These are phyloP conservation scores for Thelaira solivaga DNA, from an alignment of 2,888 invertebrate species.

Conservation along the genomic window DNA sequence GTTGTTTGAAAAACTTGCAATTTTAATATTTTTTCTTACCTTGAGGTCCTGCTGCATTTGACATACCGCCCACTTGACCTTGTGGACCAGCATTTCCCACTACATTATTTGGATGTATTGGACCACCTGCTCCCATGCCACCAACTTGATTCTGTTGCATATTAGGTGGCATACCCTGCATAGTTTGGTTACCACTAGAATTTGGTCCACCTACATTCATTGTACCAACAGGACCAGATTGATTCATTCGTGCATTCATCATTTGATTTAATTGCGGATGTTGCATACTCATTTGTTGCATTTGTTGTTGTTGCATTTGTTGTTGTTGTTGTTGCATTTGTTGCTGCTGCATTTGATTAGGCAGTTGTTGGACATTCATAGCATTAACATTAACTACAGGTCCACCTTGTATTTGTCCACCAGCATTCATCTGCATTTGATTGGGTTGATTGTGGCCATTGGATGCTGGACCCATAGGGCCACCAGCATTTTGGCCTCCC, in stretches of 20 bases:
- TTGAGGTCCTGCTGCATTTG: slow-evolving; percentile 70
- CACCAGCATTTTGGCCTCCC: slow-evolving; percentile 60
- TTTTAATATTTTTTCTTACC: too few relatives aligned
- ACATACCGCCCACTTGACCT: slow-evolving; percentile 68
- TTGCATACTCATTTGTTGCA: slow-evolving; percentile 73
- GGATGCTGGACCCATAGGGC: slow-evolving; percentile 71
- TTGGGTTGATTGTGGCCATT: slow-evolving; percentile 73
- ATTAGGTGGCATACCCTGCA: slow-evolving; percentile 73
- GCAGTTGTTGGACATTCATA: slow-evolving; percentile 55
- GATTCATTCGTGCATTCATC: slow-evolving; percentile 78
- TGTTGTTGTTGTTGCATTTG: slow-evolving; percentile 35
- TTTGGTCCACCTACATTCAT: slow-evolving; percentile 71
- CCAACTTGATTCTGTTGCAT: slow-evolving; percentile 78
- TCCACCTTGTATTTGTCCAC: slow-evolving; percentile 70
- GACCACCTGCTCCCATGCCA: slow-evolving; percentile 61
- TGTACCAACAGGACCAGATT: slow-evolving; percentile 74
- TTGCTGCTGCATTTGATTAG: slow-evolving; percentile 47
- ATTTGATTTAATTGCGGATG: slow-evolving; percentile 73
- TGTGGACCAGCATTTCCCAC: slow-evolving; percentile 68
- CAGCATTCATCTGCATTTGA: slow-evolving; percentile 71
- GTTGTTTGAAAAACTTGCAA: too few relatives aligned
- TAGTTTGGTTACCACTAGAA: slow-evolving; percentile 68
- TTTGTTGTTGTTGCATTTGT: slow-evolving; percentile 50
- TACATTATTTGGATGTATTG: slow-evolving; percentile 70
- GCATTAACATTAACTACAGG: slow-evolving; percentile 52